phyloP scores from a whole-genome alignment of 1,140 invertebrate genomes.

The Harlomillsia oculata region DNA sequence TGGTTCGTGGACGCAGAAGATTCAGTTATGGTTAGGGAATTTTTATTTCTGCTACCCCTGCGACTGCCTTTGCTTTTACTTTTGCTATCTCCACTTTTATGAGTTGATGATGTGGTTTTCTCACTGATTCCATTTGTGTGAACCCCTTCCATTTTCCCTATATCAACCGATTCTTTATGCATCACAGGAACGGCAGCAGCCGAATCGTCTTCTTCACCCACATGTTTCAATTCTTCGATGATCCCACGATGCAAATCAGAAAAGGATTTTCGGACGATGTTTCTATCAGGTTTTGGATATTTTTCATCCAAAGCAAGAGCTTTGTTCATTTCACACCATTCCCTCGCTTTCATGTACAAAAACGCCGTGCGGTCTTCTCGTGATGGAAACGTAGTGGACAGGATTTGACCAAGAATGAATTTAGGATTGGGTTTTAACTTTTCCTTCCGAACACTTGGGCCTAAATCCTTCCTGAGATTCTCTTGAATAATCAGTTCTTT shows the following conservation, averaged over 20 bases:
- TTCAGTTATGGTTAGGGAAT: too few relatives aligned
- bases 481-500: constrained; percentile 8
- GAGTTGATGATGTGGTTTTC: background rate
- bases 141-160: background rate
- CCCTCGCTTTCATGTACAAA: constrained; percentile 16
- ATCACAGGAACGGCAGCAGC: background rate
- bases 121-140: background rate
- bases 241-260: too few relatives aligned
- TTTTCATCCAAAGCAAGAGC: constrained; percentile 19
- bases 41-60: too few relatives aligned
- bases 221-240: background rate
- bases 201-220: background rate
- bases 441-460: constrained; percentile 13
- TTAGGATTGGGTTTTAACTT: constrained; percentile 1
- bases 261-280: constrained; percentile 13
- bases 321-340: constrained; percentile 27
- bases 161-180: background rate
- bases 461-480: constrained; percentile 6
- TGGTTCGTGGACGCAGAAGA: too few relatives aligned
- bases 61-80: background rate
- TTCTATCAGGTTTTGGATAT: constrained; percentile 23
- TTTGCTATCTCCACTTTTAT: background rate
- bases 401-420: constrained; percentile 9
- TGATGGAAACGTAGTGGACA: background rate
- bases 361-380: background rate